Base-by-base conservation (phyloP, 2,113 vertebrate species). In the Patagioenas fasciata region DNA sequence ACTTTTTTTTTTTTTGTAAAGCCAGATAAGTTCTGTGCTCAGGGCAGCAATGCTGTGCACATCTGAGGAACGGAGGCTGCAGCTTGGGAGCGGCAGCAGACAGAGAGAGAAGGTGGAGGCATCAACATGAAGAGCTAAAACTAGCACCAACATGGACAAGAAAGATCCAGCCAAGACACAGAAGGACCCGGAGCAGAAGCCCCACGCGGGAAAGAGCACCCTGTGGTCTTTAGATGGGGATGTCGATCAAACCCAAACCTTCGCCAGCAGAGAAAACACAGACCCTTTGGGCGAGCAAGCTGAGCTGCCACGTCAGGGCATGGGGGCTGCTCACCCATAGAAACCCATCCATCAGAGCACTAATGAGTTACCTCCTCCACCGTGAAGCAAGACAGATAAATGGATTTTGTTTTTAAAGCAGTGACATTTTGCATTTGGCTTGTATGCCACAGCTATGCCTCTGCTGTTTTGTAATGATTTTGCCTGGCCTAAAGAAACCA, bases 201-300 rank as follows among this genome's bases (percentile, higher is more conserved):
- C 24, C 13, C 10, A 2, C 6, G 21, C 11, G 5, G 34, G n/a
- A 80, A 15, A 50, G 47, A 17, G 24, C 31, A 57, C 19, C 26
- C 60, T 29, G 23, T 19, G 42, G 5, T 11, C 16, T 82, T 62
- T 13, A 80, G 34, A 48, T 40, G 62, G 34, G 53, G 13, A 28
- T 11, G 8, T 7, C 3, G 0, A 34, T 65, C 53, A 83, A 93
- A 32, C 9, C 44, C 48, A 80, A 77, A 72, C 12, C 32, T 75
- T 53, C 26, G 15, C 0, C 0, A 93, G 62, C 19, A 51, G 13
- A 38, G 34, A 56, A 70, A 58, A 25, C 47, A 29, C 0, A 0
- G 66, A 71, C 17, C 31, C 34, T 72, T 53, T 10, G 36, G 24
- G 31, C 4, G 2, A 32, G 38, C 26, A 31, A 47, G 47, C 23